Base-by-base conservation (phyloP, 2,888 invertebrate genomes). In the Gari tellinella region DNA sequence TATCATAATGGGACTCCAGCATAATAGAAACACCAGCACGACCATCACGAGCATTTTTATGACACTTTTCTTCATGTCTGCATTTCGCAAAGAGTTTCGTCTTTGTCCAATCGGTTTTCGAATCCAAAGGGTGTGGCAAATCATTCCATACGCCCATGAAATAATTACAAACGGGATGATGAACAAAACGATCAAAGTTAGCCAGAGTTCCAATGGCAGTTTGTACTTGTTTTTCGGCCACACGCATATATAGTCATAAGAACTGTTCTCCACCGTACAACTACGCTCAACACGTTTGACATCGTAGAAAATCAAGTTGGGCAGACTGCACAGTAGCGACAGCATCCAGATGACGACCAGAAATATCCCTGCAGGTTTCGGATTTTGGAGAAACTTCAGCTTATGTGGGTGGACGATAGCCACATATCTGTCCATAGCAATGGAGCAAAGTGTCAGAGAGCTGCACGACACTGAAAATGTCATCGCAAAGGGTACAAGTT, bases 31-130 rank as follows among this genome's bases (percentile, higher is more conserved):
- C 12, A 86, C 76, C 12, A 82, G 45, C 68, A 87, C 80, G 0
- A 87, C 87, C 5, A 83, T 76, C 4, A 86, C 65, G 46, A 88
- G 57, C 87, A 88, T 87, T 69, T 85, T 85, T 17, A 87, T 81
- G 14, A 85, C 88, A 51, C 83, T 82, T 58, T 80, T 81, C 62
- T 86, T 87, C 65, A 82, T 81, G 10, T 80, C 80, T 14, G 77
- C 72, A 23, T 82, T 76, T 21, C 76, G 55, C 21, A 80, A 75
- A n/a, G 81, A 72, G n/a, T 68, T 72, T 2, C 67, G 67, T 1
- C 70, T 41, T 14, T 57, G 58, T n/a, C 81, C 78, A 3, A 84
- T 56, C 0, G 77, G 72, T 31, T 69, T 70, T 41, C 82, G 75
- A 2, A 80, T 68, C 87, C 87, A 88, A 5, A 88, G 81, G 25